Conservation (phyloP, 2,113 vertebrate genomes). For the Neolamprologus sp. region DNA sequence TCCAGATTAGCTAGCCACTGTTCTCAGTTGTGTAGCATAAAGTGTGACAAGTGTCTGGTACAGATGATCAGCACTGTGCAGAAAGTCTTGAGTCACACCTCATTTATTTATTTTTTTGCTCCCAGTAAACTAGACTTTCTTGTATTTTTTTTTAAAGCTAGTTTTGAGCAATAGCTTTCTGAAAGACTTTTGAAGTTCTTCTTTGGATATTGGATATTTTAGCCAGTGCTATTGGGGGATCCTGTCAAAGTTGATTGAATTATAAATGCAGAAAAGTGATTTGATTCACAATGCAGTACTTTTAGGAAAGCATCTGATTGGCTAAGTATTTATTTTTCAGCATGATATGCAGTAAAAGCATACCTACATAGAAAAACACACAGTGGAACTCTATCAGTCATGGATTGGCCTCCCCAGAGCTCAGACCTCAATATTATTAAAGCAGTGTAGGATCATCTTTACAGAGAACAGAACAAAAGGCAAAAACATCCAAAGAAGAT, state of each 20-base stretch:
- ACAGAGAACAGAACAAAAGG: background rate
- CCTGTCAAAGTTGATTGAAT: background rate
- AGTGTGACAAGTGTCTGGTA: background rate
- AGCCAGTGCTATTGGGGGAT: background rate
- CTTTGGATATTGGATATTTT: background rate
- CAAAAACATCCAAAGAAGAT: background rate
- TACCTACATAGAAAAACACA: background rate
- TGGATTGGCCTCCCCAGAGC: background rate
- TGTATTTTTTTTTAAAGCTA: background rate
- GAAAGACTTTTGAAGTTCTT: background rate
- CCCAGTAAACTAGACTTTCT: background rate
- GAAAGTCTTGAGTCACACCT: background rate
- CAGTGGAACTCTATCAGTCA: background rate
- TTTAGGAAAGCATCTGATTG: background rate
- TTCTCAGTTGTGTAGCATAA: background rate
- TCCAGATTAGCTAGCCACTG: background rate
- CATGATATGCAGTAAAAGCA: background rate
- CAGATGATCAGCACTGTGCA: background rate
- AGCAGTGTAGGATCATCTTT: background rate
- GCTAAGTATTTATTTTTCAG: background rate
- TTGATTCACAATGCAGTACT: background rate
- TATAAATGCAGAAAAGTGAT: background rate
- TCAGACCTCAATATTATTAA: background rate
- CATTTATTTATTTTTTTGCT: background rate
- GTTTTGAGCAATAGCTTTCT: background rate